Conservation (phyloP, 2,113 vertebrate genomes). For the Phyllostomus discolor region DNA sequence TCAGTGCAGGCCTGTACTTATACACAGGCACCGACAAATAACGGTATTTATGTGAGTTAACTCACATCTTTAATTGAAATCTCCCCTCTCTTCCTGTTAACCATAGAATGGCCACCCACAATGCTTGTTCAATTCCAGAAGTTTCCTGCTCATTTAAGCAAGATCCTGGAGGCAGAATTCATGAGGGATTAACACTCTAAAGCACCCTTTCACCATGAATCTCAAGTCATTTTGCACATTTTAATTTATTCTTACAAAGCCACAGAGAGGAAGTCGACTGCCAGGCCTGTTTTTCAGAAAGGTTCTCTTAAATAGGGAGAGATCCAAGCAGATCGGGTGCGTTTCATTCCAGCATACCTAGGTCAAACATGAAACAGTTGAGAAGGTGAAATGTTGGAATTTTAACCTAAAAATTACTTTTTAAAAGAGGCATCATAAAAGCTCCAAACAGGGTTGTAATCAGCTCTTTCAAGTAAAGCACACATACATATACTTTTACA, state of each 20-base stretch:
- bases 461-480: slow-evolving; percentile 18
- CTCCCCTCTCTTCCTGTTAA: slow-evolving; percentile 50
- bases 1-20: not conserved
- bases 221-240: slow-evolving; percentile 69
- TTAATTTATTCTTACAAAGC: slow-evolving; percentile 66
- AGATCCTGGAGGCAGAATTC: slow-evolving; percentile 61
- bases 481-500: not conserved
- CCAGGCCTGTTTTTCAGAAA: slow-evolving; percentile 14
- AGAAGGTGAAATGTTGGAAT: slow-evolving; percentile 32
- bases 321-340: slow-evolving; percentile 1
- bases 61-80: slow-evolving; percentile 69
- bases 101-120: slow-evolving; percentile 56
- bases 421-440: slow-evolving; percentile 29
- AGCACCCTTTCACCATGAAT: slow-evolving; percentile 66
- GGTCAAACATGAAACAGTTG: not conserved
- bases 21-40: not conserved
- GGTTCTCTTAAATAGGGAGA: slow-evolving; percentile 6
- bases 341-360: slow-evolving; percentile 47
- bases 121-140: slow-evolving; percentile 59
- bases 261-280: slow-evolving; percentile 56
- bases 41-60: slow-evolving; percentile 40
- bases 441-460: not conserved
- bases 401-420: not conserved
- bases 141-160: slow-evolving; percentile 63
- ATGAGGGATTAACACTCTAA: slow-evolving; percentile 64